Conservation (phyloP, 2,888 invertebrate genomes). For the Andrena camellia region DNA sequence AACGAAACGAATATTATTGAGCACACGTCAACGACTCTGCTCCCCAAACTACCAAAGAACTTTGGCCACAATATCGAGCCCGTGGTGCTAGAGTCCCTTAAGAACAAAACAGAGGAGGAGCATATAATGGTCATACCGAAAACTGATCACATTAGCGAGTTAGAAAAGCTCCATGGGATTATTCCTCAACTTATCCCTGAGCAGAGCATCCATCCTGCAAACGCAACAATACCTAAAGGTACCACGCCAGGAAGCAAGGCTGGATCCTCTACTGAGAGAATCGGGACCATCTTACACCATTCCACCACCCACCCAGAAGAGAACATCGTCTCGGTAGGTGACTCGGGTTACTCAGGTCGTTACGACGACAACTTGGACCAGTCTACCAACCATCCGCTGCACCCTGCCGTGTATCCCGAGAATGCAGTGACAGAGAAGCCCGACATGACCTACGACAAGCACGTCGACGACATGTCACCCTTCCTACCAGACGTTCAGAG, state of each 20-base stretch:
- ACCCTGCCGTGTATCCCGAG: constrained; percentile 66
- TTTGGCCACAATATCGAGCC: constrained; percentile 77
- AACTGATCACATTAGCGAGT: constrained; percentile 40
- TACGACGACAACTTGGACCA: constrained; percentile 65
- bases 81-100: constrained; percentile 65
- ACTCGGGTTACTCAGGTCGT: constrained; percentile 8
- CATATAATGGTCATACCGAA: constrained; percentile 71
- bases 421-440: constrained; percentile 56
- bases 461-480: constrained; percentile 88
- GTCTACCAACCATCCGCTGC: constrained; percentile 67
- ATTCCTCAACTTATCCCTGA: constrained; percentile 77
- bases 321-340: constrained; percentile 37
- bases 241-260: not conserved
- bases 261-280: constrained; percentile 10
- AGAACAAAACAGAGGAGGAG: constrained; percentile 64
- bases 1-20: constrained; percentile 76
- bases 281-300: not conserved
- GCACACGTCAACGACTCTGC: constrained; percentile 69
- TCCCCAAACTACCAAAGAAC: constrained; percentile 76
- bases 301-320: constrained; percentile 49
- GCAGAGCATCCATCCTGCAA: constrained; percentile 39
- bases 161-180: constrained; percentile 71
- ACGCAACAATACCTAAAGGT: constrained; percentile 11
- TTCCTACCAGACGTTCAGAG: constrained; percentile 89
- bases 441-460: constrained; percentile 71